Evolutionary conservation across 2,113 vertebrate species (phyloP).

Genomic region (Gnathonemus echidnorhynchus): DNA sequence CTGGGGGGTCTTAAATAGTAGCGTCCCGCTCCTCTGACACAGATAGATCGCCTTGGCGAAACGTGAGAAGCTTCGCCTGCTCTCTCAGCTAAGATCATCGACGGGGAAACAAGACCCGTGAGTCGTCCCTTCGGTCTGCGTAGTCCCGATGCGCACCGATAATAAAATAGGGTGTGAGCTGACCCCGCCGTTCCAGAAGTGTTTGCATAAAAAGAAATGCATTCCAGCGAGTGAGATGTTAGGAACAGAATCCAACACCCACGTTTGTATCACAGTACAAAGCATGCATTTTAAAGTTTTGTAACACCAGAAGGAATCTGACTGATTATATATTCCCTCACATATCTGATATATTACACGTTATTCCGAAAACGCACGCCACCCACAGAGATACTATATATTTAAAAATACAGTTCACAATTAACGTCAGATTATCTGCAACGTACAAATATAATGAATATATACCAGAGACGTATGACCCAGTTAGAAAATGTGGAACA

Average conservation of each 20-base stretch:
- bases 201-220: not conserved
- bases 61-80: conserved; percentile 9
- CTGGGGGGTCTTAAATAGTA: not conserved
- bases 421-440: not conserved
- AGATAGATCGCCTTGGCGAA: conserved; percentile 4
- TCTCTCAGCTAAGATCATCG: not conserved
- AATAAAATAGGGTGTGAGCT: not conserved
- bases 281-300: not conserved
- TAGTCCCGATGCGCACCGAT: not conserved
- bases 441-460: not conserved
- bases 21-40: conserved; percentile 11
- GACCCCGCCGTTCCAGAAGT: not conserved
- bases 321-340: not conserved
- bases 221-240: not conserved
- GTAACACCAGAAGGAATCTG: not conserved
- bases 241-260: not conserved
- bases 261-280: not conserved
- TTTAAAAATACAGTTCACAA: not conserved
- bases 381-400: not conserved
- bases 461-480: not conserved
- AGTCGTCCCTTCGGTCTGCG: not conserved
- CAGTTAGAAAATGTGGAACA: not conserved
- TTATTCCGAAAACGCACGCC: not conserved
- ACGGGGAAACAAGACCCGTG: not conserved
- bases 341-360: not conserved